Evolutionary conservation across 2,888 invertebrate genomes (phyloP), one percentile per base, ranked within the genome.

Genomic region (Hirtodrosophila confusa): DNA sequence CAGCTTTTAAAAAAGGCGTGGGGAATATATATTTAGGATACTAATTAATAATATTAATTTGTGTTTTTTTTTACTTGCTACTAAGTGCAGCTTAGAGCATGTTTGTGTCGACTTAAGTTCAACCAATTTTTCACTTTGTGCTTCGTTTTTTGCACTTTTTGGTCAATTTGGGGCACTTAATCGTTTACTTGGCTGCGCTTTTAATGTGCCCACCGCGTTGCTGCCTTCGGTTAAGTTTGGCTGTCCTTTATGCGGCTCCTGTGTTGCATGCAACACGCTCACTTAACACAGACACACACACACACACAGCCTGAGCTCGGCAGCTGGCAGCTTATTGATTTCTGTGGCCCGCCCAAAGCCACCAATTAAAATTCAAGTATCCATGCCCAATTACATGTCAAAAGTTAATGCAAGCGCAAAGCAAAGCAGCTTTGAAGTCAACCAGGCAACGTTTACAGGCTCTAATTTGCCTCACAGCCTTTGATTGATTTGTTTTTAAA

Each of bases 291-390:
- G 41, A 36, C 55, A 53, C 29, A 49, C 35, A 49, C 9, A 37
- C n/a, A 47, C 5, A 35, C 40, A 48, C 36, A 61, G 44, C 33
- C 57, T 50, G 49, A 24, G 39, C 47, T 51, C 33, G 48, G 51
- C 61, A 54, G 56, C 55, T 72, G 63, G 62, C 69, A 27, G 57
- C 63, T 80, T 75, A 80, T 80, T 83, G 80, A 83, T 80, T 80
- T 71, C 72, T 36, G 50, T 44, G 43, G 11, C 43, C 51, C 61
- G 49, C 66, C 61, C 57, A 55, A 37, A 37, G 51, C 40, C 49
- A 51, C 54, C 80, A 82, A 82, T 82, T 82, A 84, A 80, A 78
- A 84, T 56, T 64, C 80, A 62, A 71, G 73, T 68, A 54, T 48
- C 69, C 58, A 69, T 61, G 82, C 82, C 78, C 74, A 84, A 84